Base-by-base conservation (phyloP, 2,113 vertebrate genomes). In the Pandion haliaetus region DNA sequence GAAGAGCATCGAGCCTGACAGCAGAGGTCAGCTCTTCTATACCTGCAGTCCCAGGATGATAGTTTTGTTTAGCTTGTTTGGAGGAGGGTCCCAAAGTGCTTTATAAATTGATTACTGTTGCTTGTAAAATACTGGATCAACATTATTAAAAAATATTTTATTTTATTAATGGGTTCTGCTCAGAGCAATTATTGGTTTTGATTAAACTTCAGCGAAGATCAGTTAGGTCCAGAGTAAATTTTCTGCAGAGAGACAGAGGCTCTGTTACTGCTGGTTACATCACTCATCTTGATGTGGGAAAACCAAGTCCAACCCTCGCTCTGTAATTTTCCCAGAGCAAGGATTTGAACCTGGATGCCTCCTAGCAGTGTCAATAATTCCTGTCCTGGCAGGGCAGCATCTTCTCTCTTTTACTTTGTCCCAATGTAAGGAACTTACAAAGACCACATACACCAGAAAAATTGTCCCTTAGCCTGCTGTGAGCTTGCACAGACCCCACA, bases 401-500 rank as follows among this genome's bases (percentile, higher is more conserved):
- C 12, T 8, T 36, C 47, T 62, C 31, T 82, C 76, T 73, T 38
- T 54, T 55, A 47, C 31, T 67, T 54, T 49, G 31, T 26, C 32
- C 5, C 47, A 47, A 2, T 16, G 5, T 11, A 28, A 70, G 20
- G 29, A 55, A 28, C 28, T 26, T 49, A 40, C 10, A 69, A 88
- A 76, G 12, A 36, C 29, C 19, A n/a, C 14, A 13, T 1, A 12
- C 4, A 2, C 24, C 2, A 47, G 10, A 50, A 84, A 62, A 85
- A 29, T 4, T 58, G 21, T 52, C 62, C 61, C 45, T 71, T 26
- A 38, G 14, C 62, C 63, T 83, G 59, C 12, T 3, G 1, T 11
- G 32, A 62, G 34, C 5, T 45, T 2, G 0, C 40, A 21, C 23
- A 71, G 66, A 42, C 8, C 31, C 24, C 1, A 1, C 5, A 14